Base-by-base conservation (phyloP, 2,888 invertebrate species). In the Ophion obscuratus region DNA sequence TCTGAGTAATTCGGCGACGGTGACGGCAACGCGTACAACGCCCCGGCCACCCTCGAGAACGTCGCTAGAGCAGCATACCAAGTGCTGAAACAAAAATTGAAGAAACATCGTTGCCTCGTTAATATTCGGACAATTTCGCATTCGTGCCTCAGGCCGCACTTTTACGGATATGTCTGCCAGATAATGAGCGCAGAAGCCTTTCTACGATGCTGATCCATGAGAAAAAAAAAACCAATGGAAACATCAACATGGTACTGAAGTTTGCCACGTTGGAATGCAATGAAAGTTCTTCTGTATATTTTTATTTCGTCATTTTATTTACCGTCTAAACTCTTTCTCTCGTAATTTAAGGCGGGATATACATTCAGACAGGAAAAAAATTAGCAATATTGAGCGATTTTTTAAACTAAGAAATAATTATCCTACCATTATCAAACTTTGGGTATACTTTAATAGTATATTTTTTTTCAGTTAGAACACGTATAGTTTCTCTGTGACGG, bases 1-100 rank as follows among this genome's bases (percentile, higher is more conserved):
- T 87, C 97, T 95, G 75, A 98, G 95, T 20, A 98, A 95, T 94
- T 98, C 98, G 1, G 97, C 96, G 31, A 98, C 98, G 0, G 98
- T 98, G 87, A 98, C 97, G 73, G 98, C 98, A 36, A 98, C 97
- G 93, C 98, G 97, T 2, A 98, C 97, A 17, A 97, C 96, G 1
- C 97, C 97, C 92, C 98, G 97, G 82, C 98, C 98, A 84, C 98
- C 98, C 94, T 98, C 98, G 67, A 99, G 95, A n/a, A 99, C 97
- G 94, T 98, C 98, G 57, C 98, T 97, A 59, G 98, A 96, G 93
- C 98, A 97, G 95, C 98, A 98, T 93, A 98, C 96, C 90, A 98
- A 95, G 94, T 98, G 98, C 98, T 97, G 96, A 77, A 96, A 96
- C 88, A 87, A 62, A 86, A 85, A 74, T 81, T 67, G 14, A 62